A percentile compares a stretch with the other conserved stretches of the same genome.
Evolutionary conservation across 2,113 vertebrate genomes (phyloP).

Genomic region (Rana temporaria): DNA sequence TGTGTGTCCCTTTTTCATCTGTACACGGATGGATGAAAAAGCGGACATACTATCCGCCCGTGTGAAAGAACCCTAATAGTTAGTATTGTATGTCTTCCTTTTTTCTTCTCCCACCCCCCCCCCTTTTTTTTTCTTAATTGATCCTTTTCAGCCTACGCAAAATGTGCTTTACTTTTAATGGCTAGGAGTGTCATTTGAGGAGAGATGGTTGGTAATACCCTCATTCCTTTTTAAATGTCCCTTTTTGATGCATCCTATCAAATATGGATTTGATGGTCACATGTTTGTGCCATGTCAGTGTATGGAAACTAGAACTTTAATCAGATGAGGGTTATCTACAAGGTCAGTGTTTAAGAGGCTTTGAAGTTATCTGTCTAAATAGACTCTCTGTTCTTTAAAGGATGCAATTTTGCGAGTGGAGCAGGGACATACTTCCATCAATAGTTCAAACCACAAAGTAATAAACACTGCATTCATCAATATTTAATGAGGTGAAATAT

Average conservation of each 20-base stretch:
- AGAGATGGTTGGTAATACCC: not conserved
- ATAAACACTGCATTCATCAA: conserved; percentile 29
- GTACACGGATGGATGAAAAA: too few species aligned
- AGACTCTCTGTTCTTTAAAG: conserved; percentile 37
- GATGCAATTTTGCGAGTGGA: conserved; percentile 20
- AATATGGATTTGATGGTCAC: conserved; percentile 1
- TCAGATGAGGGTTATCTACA: conserved; percentile 52
- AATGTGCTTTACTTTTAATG: not conserved
- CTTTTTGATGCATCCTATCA: conserved; percentile 9
- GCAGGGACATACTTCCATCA: conserved; percentile 20
- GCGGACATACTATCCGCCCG: too few species aligned
- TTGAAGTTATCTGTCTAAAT: conserved; percentile 52
- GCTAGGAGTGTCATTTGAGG: not conserved
- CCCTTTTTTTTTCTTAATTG: too few species aligned
- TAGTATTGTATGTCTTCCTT: not conserved
- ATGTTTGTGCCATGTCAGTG: conserved; percentile 7
- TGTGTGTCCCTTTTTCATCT: too few species aligned
- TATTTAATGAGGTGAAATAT: conserved; percentile 17
- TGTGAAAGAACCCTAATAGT: too few species aligned
- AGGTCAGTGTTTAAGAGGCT: conserved; percentile 52
- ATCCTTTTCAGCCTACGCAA: not conserved
- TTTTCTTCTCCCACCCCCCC: too few species aligned
- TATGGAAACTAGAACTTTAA: conserved; percentile 34
- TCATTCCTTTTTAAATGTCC: conserved; percentile 4
- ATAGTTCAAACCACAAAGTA: conserved; percentile 18